Percentiles rank a stretch among this genome's conserved stretches.
Conservation (phyloP, 2,113 vertebrate species). For the Scalopus aquaticus region DNA sequence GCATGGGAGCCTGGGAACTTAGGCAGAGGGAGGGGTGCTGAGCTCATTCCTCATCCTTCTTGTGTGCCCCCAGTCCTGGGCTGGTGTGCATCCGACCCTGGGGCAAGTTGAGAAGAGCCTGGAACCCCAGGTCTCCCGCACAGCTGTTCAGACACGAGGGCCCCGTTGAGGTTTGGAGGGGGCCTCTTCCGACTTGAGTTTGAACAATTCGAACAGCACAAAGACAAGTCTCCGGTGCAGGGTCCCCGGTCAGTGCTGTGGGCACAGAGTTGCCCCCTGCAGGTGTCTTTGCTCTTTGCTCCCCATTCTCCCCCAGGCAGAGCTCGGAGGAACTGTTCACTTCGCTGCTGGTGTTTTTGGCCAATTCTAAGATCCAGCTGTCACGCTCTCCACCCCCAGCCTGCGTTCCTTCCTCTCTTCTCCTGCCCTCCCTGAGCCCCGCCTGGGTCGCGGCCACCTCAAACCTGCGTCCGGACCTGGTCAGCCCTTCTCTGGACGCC, state of each 20-base stretch:
- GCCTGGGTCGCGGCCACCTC: not conserved
- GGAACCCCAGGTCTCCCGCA: too few relatives aligned
- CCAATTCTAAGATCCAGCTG: not conserved
- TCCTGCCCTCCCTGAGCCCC: not conserved
- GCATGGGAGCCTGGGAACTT: not conserved
- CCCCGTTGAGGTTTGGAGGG: fast-evolving
- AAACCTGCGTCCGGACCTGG: not conserved
- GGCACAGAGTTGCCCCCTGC: not conserved
- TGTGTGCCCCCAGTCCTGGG: fast-evolving
- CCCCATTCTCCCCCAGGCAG: fast-evolving
- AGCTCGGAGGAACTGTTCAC: not conserved
- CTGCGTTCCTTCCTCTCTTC: not conserved
- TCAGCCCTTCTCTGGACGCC: not conserved
- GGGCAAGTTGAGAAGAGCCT: not conserved
- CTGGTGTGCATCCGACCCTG: not conserved
- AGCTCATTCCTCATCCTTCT: not conserved
- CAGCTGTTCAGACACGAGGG: fast-evolving
- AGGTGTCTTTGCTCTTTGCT: not conserved
- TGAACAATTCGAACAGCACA: not conserved
- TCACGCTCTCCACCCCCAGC: fast-evolving
- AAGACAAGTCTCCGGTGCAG: too few relatives aligned
- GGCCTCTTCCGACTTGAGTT: not conserved
- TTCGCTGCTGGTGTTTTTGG: not conserved
- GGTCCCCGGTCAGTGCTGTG: not conserved
- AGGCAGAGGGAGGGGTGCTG: not conserved